Base-by-base conservation (phyloP, 2,113 vertebrate genomes). In the Sapajus apella region DNA sequence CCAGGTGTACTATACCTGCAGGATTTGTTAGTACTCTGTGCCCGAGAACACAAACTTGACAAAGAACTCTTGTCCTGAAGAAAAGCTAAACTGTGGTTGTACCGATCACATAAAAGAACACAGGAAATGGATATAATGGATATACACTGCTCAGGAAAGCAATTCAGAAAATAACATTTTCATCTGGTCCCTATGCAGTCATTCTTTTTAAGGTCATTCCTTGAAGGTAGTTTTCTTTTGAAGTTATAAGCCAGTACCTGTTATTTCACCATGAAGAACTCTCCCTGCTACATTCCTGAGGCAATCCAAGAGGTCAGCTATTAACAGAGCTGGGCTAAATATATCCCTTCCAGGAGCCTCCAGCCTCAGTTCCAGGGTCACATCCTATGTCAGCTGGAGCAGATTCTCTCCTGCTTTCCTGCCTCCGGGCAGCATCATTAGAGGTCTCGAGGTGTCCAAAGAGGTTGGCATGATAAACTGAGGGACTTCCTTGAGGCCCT, bases 151-250 rank as follows among this genome's bases (percentile, higher is more conserved):
- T 76, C 10, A n/a, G 76, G 87, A 91, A 83, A 87, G 87, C 76
- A 81, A 64, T 83, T 93, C 83, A 47, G 18, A 83, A 88, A 70
- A 83, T 68, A 45, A 45, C 68, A 58, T 95, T 87, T 97, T 84
- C 64, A 17, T 90, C 20, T 27, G 17, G 47, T 93, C 93, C 37
- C 93, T 17, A 8, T 5, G 14, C 66, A 86, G 61, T 43, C 35
- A 21, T 50, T 47, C 50, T 40, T 97, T 91, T 91, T 43, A 11
- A 80, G 76, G 70, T 94, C 82, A 92, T 87, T 95, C 93, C 64
- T 87, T 84, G 43, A 87, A 70, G 80, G 40, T 45, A 40, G 45
- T 96, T n/a, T 90, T 68, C 72, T 82, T 87, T 96, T 73, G 11
- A 20, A 55, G 35, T 58, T 61, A n/a, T 72, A 70, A 84, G 55